Percentiles rank a stretch among this genome's conserved stretches.
phyloP scores from a whole-genome alignment of 1,140 invertebrate genomes.

The Drosophila littoralis region DNA sequence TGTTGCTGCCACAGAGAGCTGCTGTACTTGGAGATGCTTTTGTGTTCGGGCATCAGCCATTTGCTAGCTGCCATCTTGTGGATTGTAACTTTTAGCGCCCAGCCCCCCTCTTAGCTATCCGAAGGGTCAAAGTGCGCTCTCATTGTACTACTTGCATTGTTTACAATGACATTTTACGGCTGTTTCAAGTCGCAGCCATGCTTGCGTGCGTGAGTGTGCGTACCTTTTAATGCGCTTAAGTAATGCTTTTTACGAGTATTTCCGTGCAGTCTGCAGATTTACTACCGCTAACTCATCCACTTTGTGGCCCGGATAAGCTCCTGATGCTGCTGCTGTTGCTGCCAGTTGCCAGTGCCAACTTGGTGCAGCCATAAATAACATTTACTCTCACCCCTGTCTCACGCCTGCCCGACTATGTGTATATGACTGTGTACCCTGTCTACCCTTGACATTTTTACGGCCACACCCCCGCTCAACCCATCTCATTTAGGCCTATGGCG shows the following conservation, averaged over 20 bases:
- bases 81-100: slow-evolving; percentile 9
- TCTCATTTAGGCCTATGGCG: slow-evolving; percentile 61
- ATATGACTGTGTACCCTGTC: slow-evolving; percentile 11
- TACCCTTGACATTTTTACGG: slow-evolving; percentile 79
- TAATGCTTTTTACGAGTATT: slow-evolving; percentile 63
- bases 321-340: slow-evolving; percentile 16
- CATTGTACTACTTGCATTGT: slow-evolving; percentile 48
- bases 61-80: not conserved
- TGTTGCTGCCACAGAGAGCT: not conserved
- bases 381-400: slow-evolving; percentile 53
- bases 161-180: slow-evolving; percentile 61
- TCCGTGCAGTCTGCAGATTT: slow-evolving; percentile 64
- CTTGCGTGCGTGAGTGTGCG: slow-evolving; percentile 33
- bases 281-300: slow-evolving; percentile 43
- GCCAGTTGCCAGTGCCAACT: slow-evolving; percentile 21
- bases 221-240: slow-evolving; percentile 61
- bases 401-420: slow-evolving; percentile 21
- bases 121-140: slow-evolving; percentile 48
- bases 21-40: not conserved
- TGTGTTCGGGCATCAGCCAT: slow-evolving; percentile 12
- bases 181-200: slow-evolving; percentile 36
- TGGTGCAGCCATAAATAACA: slow-evolving; percentile 77
- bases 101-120: slow-evolving; percentile 13
- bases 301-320: slow-evolving; percentile 45
- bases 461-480: slow-evolving; percentile 52